Evolutionary conservation across 2,797 vertebrate genomes (phyloP).

Genomic region (Poecilia gillii): DNA sequence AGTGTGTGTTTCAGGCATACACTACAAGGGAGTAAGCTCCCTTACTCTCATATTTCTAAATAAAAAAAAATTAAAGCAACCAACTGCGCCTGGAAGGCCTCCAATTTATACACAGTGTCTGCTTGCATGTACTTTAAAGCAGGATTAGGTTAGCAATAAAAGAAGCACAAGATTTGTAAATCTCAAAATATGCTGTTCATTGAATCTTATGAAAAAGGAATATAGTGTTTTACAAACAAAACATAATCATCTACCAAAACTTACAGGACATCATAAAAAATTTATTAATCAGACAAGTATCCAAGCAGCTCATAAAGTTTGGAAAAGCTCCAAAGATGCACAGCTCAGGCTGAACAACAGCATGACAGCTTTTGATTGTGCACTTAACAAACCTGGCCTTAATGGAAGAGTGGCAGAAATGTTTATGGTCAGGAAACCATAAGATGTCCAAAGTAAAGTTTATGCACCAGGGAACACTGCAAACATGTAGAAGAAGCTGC

Average conservation of each 20-base stretch:
- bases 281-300: neutral
- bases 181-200: neutral
- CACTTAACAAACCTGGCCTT: neutral
- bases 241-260: neutral
- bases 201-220: neutral
- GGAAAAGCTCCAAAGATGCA: neutral
- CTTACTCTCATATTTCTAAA: neutral
- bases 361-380: neutral
- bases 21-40: neutral
- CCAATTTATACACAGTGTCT: neutral
- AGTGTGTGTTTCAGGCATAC: neutral
- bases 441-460: neutral
- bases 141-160: neutral
- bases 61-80: neutral
- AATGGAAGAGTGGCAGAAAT: neutral
- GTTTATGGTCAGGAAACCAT: neutral
- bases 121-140: neutral
- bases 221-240: neutral
- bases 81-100: neutral
- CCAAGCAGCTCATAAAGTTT: neutral
- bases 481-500: no score
- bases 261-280: neutral
- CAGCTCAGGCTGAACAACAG: neutral
- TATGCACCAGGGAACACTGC: neutral
- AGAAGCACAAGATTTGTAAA: neutral